These are phyloP conservation scores for Leucoma salicis DNA, from an alignment of 2,888 invertebrate genomes.

Conservation along the genomic window DNA sequence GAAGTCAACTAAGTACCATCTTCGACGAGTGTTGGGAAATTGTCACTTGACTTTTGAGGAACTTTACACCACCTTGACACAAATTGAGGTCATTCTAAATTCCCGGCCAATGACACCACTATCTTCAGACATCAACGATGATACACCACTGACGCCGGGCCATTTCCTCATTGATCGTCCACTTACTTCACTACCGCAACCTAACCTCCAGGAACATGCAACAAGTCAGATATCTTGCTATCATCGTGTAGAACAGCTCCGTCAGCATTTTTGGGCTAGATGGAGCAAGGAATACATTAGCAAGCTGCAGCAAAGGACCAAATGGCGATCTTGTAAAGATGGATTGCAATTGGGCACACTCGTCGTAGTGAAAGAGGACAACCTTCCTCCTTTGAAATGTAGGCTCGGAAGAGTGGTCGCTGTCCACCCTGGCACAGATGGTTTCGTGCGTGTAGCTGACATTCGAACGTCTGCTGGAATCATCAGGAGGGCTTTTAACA, in stretches of 20 bases:
- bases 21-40: constrained; percentile 14
- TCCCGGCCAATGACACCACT: no score
- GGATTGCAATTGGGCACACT: neutral
- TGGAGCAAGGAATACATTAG: no score
- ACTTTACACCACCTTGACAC: no score
- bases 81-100: no score
- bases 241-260: neutral
- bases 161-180: constrained; percentile 26
- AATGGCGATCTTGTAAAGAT: neutral
- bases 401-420: neutral
- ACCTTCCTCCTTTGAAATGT: constrained; percentile 3
- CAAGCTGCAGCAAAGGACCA: no score
- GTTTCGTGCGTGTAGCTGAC: no score
- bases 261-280: no score
- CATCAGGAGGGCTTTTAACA: no score
- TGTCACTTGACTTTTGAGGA: constrained; percentile 14
- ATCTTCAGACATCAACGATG: constrained; percentile 17
- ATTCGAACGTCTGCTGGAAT: no score
- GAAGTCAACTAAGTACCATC: neutral
- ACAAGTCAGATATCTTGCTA: neutral
- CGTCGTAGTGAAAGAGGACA: constrained; percentile 2
- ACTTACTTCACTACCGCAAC: neutral
- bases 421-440: no score
- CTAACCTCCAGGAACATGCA: neutral
- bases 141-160: no score